Conservation (phyloP, 2,113 vertebrate species). For the Heterotis niloticus region DNA sequence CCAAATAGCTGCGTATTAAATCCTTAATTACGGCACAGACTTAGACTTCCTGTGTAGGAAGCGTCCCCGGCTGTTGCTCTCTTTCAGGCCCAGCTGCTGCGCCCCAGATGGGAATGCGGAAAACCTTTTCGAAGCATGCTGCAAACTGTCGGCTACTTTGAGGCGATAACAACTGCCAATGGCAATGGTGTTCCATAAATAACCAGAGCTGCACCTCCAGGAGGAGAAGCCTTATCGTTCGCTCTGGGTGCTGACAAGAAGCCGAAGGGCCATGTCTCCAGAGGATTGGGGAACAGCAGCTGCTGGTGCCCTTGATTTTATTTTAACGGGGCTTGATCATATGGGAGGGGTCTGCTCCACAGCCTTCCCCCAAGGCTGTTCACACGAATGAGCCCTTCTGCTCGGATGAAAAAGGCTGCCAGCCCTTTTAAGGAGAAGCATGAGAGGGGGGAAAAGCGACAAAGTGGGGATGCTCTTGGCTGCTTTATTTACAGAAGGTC, state of each 20-base stretch:
- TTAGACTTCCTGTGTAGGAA: conserved; percentile 23
- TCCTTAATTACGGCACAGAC: conserved; percentile 49
- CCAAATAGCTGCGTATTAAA: conserved; percentile 48
- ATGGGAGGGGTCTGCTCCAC: not conserved
- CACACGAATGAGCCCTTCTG: not conserved
- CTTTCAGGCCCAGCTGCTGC: conserved; percentile 24
- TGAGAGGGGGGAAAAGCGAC: too few species aligned
- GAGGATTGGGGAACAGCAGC: not conserved
- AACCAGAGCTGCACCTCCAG: not conserved
- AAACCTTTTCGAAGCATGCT: not conserved
- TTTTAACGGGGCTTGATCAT: not conserved
- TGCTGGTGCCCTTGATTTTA: not conserved
- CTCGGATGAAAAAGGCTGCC: too few species aligned
- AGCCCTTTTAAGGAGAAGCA: too few species aligned
- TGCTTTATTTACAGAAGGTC: too few species aligned
- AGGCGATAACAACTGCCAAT: conserved; percentile 11
- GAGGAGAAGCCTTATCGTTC: not conserved
- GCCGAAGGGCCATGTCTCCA: not conserved
- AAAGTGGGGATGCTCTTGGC: too few species aligned
- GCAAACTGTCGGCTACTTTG: not conserved
- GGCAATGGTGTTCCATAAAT: not conserved
- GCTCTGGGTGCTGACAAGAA: not conserved
- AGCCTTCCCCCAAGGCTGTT: not conserved
- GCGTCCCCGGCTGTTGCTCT: not conserved
- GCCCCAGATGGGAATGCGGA: conserved; percentile 44